phyloP scores from a whole-genome alignment of 2,113 vertebrate species.

The Panthera leo region DNA sequence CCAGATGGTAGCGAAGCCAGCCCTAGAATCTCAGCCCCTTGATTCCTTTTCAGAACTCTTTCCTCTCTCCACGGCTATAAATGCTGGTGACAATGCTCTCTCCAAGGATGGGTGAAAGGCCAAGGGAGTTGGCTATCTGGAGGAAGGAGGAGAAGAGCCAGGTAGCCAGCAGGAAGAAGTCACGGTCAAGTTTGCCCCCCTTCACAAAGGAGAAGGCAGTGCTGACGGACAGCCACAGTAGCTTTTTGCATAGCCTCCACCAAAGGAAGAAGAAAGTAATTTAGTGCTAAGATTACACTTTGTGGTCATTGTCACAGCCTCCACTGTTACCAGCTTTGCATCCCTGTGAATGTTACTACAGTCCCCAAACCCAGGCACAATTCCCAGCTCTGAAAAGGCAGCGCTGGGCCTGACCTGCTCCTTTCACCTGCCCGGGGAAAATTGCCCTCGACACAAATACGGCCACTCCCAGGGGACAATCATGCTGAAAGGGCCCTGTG shows the following conservation, averaged over 20 bases:
- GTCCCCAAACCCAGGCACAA: background rate
- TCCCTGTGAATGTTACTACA: background rate
- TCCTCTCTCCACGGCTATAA: background rate
- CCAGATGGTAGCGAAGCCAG: background rate
- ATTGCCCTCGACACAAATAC: constrained; percentile 28
- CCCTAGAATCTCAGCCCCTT: background rate
- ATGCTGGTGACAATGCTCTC: fast-evolving
- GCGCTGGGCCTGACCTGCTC: background rate
- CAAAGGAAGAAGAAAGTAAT: background rate
- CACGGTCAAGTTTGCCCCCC: background rate
- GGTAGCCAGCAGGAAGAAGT: background rate
- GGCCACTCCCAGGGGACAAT: constrained; percentile 10
- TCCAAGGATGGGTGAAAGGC: background rate
- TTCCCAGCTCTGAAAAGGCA: constrained; percentile 60
- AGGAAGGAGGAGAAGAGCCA: background rate
- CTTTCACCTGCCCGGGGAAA: constrained; percentile 60
- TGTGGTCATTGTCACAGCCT: background rate
- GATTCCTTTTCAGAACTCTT: background rate
- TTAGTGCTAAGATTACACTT: constrained; percentile 19
- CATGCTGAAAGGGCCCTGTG: constrained; percentile 67
- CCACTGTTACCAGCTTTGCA: constrained; percentile 37
- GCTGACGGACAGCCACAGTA: background rate
- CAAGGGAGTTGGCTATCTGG: background rate
- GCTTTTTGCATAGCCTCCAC: background rate
- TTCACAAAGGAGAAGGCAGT: background rate